These are phyloP conservation scores for Psix sp. DNA, from an alignment of 1,140 invertebrate genomes.

Conservation along the genomic window DNA sequence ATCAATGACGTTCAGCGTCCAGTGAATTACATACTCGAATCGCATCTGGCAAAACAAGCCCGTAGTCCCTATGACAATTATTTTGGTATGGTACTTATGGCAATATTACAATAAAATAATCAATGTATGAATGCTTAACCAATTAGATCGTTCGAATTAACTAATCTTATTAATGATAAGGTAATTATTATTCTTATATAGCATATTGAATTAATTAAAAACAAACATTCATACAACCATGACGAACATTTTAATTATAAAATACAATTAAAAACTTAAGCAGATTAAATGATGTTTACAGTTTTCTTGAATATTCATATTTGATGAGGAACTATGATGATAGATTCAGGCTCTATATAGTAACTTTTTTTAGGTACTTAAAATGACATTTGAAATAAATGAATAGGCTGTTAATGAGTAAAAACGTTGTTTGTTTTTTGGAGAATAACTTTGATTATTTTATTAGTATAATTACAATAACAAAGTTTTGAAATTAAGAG, in stretches of 20 bases:
- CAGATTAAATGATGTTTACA: no score
- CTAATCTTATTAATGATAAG: background rate
- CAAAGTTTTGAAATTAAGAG: no score
- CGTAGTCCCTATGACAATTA: constrained; percentile 15
- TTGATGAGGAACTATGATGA: no score
- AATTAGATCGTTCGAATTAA: constrained; percentile 4
- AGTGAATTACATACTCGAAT: constrained; percentile 18
- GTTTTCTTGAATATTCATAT: no score
- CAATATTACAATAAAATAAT: constrained; percentile 14
- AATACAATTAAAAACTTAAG: no score
- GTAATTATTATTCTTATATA: background rate
- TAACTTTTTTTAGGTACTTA: no score
- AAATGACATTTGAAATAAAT: no score
- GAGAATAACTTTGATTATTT: no score
- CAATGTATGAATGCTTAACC: constrained; percentile 10
- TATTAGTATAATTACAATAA: no score
- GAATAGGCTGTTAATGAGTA: no score
- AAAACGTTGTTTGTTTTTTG: no score
- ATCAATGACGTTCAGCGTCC: constrained; percentile 11
- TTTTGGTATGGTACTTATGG: constrained; percentile 16
- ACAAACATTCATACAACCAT: background rate
- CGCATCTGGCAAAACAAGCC: constrained; percentile 20
- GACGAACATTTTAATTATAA: background rate
- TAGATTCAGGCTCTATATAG: no score
- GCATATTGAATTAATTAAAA: background rate